phyloP scores from a whole-genome alignment of 2,888 invertebrate species.

The Lysandra bellargus region DNA sequence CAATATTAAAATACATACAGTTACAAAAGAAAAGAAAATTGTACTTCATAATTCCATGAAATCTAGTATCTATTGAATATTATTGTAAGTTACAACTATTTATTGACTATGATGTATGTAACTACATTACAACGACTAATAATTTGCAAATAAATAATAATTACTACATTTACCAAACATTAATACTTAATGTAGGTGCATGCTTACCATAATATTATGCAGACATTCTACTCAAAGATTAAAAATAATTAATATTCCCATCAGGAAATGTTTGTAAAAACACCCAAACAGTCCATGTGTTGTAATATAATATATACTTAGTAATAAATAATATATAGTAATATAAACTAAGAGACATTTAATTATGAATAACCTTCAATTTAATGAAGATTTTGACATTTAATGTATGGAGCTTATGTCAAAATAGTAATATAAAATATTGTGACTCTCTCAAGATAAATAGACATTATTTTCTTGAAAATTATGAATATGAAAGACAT shows the following conservation, averaged over 20 bases:
- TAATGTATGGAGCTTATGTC: no score
- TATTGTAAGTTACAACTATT: neutral
- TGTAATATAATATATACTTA: no score
- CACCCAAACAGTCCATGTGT: neutral
- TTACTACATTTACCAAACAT: neutral
- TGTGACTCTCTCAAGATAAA: no score
- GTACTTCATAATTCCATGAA: conserved; percentile 8
- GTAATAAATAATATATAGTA: no score
- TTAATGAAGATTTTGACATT: no score
- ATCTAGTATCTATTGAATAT: neutral
- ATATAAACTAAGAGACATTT: no score
- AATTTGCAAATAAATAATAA: neutral
- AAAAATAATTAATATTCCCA: neutral
- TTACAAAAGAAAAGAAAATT: neutral
- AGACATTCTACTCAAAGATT: neutral
- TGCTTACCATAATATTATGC: neutral
- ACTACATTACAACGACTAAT: neutral
- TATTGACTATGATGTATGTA: neutral
- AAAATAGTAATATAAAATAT: no score
- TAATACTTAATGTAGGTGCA: neutral
- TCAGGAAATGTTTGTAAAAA: neutral
- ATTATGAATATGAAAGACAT: no score
- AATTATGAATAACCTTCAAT: no score
- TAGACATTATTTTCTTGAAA: no score
- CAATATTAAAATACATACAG: neutral